These are phyloP conservation scores for Thalassarche chlororhynchos DNA, from an alignment of 2,113 vertebrate genomes.

Conservation along the genomic window DNA sequence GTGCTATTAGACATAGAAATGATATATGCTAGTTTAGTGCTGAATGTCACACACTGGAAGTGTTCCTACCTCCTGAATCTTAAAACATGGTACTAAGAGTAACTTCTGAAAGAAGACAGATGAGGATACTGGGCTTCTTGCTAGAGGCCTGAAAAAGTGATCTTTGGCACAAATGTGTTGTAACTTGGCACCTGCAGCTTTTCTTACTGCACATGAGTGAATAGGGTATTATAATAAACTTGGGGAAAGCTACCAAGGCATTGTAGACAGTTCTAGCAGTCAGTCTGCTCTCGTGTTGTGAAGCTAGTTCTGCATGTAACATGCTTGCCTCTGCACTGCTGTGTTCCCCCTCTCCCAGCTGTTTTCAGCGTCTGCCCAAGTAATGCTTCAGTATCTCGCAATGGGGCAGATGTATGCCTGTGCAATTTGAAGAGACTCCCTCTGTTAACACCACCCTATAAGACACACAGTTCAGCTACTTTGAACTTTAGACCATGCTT, in stretches of 20 bases:
- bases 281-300: background rate
- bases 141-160: background rate
- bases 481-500: background rate
- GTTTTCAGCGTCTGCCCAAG: background rate
- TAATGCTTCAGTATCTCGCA: background rate
- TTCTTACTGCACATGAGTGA: background rate
- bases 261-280: background rate
- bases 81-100: background rate
- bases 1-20: background rate
- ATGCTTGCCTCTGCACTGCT: background rate
- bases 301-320: background rate
- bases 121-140: background rate
- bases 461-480: background rate
- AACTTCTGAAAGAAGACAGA: background rate
- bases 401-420: too few relatives aligned
- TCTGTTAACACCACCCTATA: background rate
- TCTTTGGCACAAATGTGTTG: background rate
- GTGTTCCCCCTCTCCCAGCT: background rate
- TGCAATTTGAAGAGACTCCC: background rate
- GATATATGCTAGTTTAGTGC: background rate
- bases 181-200: background rate
- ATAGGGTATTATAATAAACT: background rate
- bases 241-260: background rate
- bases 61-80: background rate
- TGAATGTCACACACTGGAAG: background rate